phyloP scores from a whole-genome alignment of 2,797 vertebrate species.

The Amblyraja radiata region DNA sequence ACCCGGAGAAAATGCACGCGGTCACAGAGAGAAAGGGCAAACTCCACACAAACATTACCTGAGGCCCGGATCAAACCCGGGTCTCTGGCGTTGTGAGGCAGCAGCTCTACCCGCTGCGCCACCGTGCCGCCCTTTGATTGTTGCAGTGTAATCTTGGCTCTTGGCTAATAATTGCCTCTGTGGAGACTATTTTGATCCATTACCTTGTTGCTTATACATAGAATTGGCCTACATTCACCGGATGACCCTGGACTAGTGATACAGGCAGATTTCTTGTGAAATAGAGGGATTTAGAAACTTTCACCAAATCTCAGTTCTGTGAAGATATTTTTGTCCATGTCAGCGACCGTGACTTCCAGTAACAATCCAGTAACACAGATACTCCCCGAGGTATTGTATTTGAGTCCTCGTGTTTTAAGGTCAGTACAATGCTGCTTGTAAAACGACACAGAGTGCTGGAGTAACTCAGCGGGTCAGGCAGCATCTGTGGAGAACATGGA shows the following conservation, averaged over 20 bases:
- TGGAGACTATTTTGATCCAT: not conserved
- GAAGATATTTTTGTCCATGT: not conserved
- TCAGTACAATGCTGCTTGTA: no score
- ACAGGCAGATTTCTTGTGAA: not conserved
- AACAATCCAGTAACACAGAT: not conserved
- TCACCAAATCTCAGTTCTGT: not conserved
- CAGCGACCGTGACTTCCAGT: not conserved
- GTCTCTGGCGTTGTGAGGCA: no score
- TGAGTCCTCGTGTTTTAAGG: no score
- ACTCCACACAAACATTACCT: no score
- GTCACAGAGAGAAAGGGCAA: no score
- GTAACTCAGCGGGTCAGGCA: no score
- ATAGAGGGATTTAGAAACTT: not conserved
- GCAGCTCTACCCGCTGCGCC: no score
- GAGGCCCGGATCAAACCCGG: no score
- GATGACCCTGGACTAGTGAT: not conserved
- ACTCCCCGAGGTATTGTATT: no score
- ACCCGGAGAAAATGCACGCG: no score
- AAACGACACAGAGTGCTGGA: no score
- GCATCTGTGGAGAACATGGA: no score
- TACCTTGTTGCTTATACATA: not conserved
- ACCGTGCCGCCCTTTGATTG: not conserved
- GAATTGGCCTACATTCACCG: not conserved
- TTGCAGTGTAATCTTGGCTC: not conserved
- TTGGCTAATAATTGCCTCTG: not conserved